Conservation (phyloP, 1,140 invertebrate genomes). For the Drosophila neocordata region DNA sequence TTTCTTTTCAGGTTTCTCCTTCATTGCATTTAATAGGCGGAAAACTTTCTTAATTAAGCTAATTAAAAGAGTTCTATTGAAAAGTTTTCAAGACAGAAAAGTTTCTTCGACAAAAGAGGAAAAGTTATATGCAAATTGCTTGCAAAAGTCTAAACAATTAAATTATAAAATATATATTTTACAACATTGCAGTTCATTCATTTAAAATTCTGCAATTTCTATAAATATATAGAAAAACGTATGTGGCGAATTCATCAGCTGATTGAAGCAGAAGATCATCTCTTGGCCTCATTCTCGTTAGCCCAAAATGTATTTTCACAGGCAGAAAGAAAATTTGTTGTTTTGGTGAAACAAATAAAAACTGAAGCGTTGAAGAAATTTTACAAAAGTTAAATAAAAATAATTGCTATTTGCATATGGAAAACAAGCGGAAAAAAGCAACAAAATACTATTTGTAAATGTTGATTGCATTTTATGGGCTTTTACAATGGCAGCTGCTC, state of each 20-base stretch:
- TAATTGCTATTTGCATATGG: conserved; percentile 36
- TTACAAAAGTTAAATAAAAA: conserved; percentile 34
- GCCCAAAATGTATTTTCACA: neutral
- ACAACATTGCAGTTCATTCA: neutral
- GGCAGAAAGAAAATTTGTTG: conserved; percentile 36
- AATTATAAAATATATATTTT: neutral
- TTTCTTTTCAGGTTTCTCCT: neutral
- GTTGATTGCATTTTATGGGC: conserved; percentile 34
- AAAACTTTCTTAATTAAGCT: neutral
- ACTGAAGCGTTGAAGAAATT: conserved; percentile 21
- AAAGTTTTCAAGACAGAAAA: neutral
- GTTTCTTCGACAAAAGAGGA: neutral
- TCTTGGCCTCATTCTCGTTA: conserved; percentile 2
- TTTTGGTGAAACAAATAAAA: conserved; percentile 22
- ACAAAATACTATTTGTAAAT: conserved; percentile 33
- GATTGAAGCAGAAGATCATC: conserved; percentile 7
- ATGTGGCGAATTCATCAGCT: conserved; percentile 49
- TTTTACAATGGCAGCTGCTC: neutral
- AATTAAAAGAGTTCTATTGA: neutral
- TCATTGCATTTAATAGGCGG: neutral
- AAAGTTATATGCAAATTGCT: neutral
- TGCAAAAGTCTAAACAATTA: neutral
- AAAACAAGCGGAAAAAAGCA: conserved; percentile 10
- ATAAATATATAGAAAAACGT: conserved; percentile 16
- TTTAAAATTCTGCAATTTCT: neutral